These are phyloP conservation scores for Parnassius orleans DNA, from an alignment of 2,888 invertebrate species.

Conservation along the genomic window DNA sequence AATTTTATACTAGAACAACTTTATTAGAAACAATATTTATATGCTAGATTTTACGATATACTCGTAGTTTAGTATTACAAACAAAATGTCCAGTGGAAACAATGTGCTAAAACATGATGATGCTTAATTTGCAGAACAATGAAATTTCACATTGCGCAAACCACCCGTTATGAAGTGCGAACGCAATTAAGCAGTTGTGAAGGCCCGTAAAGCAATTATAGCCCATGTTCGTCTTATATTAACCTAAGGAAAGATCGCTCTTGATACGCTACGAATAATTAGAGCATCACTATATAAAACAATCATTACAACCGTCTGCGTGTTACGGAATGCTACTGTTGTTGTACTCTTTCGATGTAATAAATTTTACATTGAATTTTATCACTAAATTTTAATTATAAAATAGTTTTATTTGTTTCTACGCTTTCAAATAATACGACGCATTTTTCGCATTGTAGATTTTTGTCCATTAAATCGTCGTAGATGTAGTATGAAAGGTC, in stretches of 20 bases:
- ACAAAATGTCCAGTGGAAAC: conserved; percentile 4
- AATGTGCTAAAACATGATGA: conserved; percentile 19
- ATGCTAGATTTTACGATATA: too few species aligned
- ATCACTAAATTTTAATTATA: conserved; percentile 2
- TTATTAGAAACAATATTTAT: too few species aligned
- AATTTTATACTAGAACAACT: too few species aligned
- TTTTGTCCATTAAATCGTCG: too few species aligned
- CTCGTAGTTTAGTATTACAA: too few species aligned
- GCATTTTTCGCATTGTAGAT: too few species aligned
- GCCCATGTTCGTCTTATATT: conserved; percentile 17
- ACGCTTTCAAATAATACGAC: too few species aligned
- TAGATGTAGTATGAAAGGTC: too few species aligned
- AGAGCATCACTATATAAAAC: conserved; percentile 28
- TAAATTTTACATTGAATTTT: conserved; percentile 3
- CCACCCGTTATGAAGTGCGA: conserved; percentile 26
- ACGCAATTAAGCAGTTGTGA: conserved; percentile 23
- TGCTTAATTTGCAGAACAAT: conserved; percentile 18
- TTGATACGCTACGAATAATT: conserved; percentile 28
- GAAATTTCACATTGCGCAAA: conserved; percentile 24
- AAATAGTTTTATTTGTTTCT: too few species aligned
- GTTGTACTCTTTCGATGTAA: conserved; percentile 8
- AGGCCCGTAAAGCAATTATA: conserved; percentile 19
- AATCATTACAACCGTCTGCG: conserved; percentile 17
- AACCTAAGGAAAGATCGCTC: conserved; percentile 25
- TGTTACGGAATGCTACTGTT: conserved; percentile 13